A percentile compares a stretch with the other conserved stretches of the same genome.
Conservation (phyloP, 2,113 vertebrate species). For the Brachypteracias leptosomus region DNA sequence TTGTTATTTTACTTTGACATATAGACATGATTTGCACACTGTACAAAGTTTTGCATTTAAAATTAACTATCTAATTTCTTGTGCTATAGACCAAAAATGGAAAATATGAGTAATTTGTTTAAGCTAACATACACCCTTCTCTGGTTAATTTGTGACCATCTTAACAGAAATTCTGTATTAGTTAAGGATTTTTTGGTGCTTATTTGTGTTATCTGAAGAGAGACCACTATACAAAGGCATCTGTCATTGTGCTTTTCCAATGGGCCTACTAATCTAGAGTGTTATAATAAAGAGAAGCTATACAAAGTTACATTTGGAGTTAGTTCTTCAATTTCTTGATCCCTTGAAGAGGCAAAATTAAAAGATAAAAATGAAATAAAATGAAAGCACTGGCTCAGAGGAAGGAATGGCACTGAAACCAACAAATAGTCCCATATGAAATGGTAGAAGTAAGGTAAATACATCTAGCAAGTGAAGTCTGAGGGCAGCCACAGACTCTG, state of each 20-base stretch:
- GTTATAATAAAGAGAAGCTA: not conserved
- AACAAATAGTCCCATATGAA: slow-evolving; percentile 35
- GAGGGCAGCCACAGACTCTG: not conserved
- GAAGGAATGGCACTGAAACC: slow-evolving; percentile 16
- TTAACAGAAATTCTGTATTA: slow-evolving; percentile 50
- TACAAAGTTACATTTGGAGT: not conserved
- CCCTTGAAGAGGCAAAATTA: not conserved
- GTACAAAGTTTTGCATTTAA: slow-evolving; percentile 75
- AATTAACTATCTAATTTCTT: slow-evolving; percentile 75
- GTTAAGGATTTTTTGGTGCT: slow-evolving; percentile 40
- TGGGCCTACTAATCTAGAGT: not conserved
- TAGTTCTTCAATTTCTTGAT: slow-evolving; percentile 13
- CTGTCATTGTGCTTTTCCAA: slow-evolving; percentile 9
- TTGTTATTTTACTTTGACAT: slow-evolving; percentile 81
- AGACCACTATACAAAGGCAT: slow-evolving; percentile 19
- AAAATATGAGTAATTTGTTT: slow-evolving; percentile 73
- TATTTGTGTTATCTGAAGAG: slow-evolving; percentile 39
- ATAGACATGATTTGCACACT: slow-evolving; percentile 77
- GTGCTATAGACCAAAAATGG: slow-evolving; percentile 62
- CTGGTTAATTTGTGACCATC: slow-evolving; percentile 66
- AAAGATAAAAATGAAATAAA: slow-evolving; percentile 14
- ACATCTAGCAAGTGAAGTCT: not conserved
- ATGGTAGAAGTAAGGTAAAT: slow-evolving; percentile 40
- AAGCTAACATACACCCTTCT: slow-evolving; percentile 39
- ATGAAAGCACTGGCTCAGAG: not conserved